phyloP scores from a whole-genome alignment of 2,888 invertebrate species.

The Drosophila ustulata region DNA sequence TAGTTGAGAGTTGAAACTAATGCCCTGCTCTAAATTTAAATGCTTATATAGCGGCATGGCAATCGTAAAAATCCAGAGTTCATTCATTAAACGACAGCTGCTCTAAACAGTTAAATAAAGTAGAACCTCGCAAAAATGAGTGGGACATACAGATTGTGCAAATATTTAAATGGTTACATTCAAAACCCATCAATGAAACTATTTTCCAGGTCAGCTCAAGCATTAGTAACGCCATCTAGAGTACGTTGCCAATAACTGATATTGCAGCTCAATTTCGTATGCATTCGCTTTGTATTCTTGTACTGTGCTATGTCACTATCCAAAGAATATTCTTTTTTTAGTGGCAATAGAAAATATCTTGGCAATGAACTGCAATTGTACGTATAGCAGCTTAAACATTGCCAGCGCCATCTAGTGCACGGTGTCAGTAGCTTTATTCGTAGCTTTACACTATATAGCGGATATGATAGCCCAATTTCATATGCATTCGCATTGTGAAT shows the following conservation, averaged over 20 bases:
- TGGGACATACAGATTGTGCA: neutral
- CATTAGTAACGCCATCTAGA: too few species aligned
- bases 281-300: neutral
- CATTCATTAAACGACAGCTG: conserved; percentile 13
- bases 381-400: too few species aligned
- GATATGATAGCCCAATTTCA: neutral
- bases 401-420: neutral
- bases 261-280: neutral
- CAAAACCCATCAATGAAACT: neutral
- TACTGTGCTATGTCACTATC: too few species aligned
- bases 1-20: conserved; percentile 3
- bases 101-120: neutral
- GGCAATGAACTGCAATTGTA: too few species aligned
- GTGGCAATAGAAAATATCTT: too few species aligned
- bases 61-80: neutral
- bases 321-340: too few species aligned
- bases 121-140: neutral
- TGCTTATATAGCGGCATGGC: conserved; percentile 8
- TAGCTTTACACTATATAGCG: too few species aligned
- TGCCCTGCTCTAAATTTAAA: neutral
- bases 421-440: neutral
- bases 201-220: too few species aligned
- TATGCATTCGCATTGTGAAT: neutral
- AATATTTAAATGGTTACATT: neutral
- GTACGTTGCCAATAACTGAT: too few species aligned